Conservation (phyloP, 2,888 invertebrate species). For the Drosophila testacea region DNA sequence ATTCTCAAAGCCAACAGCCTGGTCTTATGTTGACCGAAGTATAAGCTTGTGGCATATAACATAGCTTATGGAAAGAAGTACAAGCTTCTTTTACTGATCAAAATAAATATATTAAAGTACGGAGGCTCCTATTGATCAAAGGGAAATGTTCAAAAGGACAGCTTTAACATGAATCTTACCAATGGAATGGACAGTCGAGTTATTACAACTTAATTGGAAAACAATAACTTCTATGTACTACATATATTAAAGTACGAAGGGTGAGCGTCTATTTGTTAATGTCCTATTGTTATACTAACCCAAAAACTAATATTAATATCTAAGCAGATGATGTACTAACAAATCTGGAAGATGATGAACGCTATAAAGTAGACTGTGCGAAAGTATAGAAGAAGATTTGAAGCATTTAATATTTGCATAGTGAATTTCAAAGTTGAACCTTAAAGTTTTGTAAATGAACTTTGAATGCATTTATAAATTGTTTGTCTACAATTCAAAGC, state of each 20-base stretch:
- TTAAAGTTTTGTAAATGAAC: constrained; percentile 14
- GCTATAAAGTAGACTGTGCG: background rate
- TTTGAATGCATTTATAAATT: constrained; percentile 19
- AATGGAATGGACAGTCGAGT: too few species aligned
- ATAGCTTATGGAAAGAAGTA: too few species aligned
- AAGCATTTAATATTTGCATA: background rate
- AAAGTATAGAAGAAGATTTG: background rate
- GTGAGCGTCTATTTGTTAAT: background rate
- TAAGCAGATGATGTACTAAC: background rate
- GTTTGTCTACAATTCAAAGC: constrained; percentile 11
- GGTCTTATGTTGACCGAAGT: too few species aligned
- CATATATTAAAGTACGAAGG: background rate
- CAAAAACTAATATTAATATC: background rate
- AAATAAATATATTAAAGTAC: too few species aligned
- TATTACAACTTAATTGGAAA: too few species aligned
- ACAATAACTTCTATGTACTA: too few species aligned
- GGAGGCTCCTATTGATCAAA: too few species aligned
- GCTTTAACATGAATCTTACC: too few species aligned
- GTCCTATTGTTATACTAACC: background rate
- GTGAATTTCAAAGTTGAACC: background rate
- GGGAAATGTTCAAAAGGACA: background rate
- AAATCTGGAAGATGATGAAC: background rate
- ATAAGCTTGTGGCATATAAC: too few species aligned
- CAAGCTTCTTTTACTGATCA: too few species aligned
- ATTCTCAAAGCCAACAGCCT: too few species aligned